phyloP scores from a whole-genome alignment of 53 echinoderm and acorn worm species.

The Arbacia lixula region DNA sequence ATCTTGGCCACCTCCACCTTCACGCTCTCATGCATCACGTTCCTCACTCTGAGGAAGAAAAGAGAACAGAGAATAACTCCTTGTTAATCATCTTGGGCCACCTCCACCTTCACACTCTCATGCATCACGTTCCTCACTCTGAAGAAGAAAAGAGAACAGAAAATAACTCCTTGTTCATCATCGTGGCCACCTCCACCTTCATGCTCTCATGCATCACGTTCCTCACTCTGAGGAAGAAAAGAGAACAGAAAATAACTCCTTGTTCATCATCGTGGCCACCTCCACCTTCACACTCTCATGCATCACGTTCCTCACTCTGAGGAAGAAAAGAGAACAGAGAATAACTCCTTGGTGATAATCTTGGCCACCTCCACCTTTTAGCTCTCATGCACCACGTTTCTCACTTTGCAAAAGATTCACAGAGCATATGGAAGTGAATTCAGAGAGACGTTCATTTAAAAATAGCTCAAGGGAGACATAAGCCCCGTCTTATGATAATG shows the following conservation, averaged over 20 bases:
- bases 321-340: neutral
- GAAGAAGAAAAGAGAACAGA: too few relatives aligned
- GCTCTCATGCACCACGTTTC: too few relatives aligned
- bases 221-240: conserved; percentile 36
- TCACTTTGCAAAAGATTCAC: too few relatives aligned
- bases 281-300: conserved; percentile 65
- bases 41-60: conserved; percentile 58
- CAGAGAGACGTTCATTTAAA: too few relatives aligned
- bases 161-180: conserved; percentile 85
- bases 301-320: conserved; percentile 68
- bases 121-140: too few relatives aligned
- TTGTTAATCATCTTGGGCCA: too few relatives aligned
- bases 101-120: too few relatives aligned
- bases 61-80: neutral
- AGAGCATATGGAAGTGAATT: too few relatives aligned
- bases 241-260: conserved; percentile 60
- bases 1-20: conserved; percentile 75
- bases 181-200: conserved; percentile 71
- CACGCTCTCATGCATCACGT: conserved; percentile 67
- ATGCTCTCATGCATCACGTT: conserved; percentile 70
- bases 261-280: conserved; percentile 74
- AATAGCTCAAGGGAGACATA: too few relatives aligned
- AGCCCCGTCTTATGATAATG: too few relatives aligned
- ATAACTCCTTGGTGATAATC: too few relatives aligned
- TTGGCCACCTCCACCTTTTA: too few relatives aligned